Percentiles rank a stretch among this genome's conserved stretches.
Evolutionary conservation across 2,888 invertebrate genomes (phyloP).

Genomic region (Clepsis dumicolana): DNA sequence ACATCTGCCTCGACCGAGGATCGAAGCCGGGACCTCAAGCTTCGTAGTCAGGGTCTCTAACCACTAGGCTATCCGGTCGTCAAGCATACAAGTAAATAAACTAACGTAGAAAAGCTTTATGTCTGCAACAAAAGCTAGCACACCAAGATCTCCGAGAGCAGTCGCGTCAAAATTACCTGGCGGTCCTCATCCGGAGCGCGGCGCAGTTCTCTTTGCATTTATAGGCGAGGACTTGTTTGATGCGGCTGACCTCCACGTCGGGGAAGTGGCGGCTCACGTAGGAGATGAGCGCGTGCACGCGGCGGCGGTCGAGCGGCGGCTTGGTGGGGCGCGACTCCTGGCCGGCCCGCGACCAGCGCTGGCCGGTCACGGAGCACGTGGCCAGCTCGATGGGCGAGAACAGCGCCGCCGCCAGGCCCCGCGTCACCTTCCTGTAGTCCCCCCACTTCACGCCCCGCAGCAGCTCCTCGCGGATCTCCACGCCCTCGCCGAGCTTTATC

Average conservation of each 20-base stretch:
- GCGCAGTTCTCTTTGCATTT: conserved; percentile 93
- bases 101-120: too few relatives aligned
- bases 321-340: conserved; percentile 91
- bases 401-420: conserved; percentile 90
- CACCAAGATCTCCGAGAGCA: neutral
- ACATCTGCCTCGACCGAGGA: too few relatives aligned
- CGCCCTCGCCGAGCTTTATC: conserved; percentile 91
- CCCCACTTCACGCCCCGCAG: conserved; percentile 91
- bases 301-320: conserved; percentile 89
- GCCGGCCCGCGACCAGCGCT: conserved; percentile 91
- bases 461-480: conserved; percentile 90
- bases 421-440: conserved; percentile 90
- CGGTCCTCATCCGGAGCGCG: conserved; percentile 90
- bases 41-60: too few relatives aligned
- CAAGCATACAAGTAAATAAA: too few relatives aligned
- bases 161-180: conserved; percentile 80
- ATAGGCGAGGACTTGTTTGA: conserved; percentile 91
- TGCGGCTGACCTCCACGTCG: conserved; percentile 90
- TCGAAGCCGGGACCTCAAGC: too few relatives aligned
- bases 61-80: too few relatives aligned
- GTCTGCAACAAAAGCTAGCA: neutral
- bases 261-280: conserved; percentile 91
- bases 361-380: conserved; percentile 91
- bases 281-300: conserved; percentile 91
- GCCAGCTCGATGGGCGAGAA: conserved; percentile 91